Percentiles rank a stretch among this genome's conserved stretches.
These are phyloP conservation scores for Sebastes miniatus DNA, from an alignment of 2,797 vertebrate genomes.

Conservation along the genomic window DNA sequence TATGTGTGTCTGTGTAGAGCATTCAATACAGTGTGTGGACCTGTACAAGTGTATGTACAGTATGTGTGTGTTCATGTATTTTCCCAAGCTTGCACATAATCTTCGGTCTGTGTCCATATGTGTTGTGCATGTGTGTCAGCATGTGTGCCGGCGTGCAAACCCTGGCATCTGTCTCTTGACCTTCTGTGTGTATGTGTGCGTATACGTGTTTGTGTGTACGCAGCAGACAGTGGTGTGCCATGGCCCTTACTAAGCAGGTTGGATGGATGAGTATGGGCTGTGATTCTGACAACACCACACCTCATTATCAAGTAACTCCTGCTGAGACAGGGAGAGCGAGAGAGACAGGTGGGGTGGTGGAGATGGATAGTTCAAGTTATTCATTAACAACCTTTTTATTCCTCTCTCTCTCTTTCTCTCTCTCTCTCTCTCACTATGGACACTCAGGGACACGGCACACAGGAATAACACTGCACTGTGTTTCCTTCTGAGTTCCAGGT, in stretches of 20 bases:
- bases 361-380: constrained; percentile 55
- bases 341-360: constrained; percentile 5
- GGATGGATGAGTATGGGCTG: constrained; percentile 70
- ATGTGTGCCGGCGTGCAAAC: background rate
- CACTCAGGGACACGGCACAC: background rate
- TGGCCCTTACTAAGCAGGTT: constrained; percentile 68
- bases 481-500: background rate
- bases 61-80: background rate
- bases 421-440: background rate
- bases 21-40: background rate
- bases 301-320: constrained; percentile 76
- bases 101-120: background rate
- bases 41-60: background rate
- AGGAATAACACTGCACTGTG: background rate
- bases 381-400: constrained; percentile 61
- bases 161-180: constrained; percentile 44
- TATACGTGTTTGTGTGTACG: background rate
- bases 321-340: constrained; percentile 49
- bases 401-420: background rate
- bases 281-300: constrained; percentile 73
- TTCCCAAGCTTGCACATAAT: background rate
- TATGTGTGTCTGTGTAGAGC: background rate
- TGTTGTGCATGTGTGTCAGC: background rate
- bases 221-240: constrained; percentile 12
- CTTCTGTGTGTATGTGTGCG: constrained; percentile 30